phyloP scores from a whole-genome alignment of 2,888 invertebrate species.

The Pycnomerus fuliginosus region DNA sequence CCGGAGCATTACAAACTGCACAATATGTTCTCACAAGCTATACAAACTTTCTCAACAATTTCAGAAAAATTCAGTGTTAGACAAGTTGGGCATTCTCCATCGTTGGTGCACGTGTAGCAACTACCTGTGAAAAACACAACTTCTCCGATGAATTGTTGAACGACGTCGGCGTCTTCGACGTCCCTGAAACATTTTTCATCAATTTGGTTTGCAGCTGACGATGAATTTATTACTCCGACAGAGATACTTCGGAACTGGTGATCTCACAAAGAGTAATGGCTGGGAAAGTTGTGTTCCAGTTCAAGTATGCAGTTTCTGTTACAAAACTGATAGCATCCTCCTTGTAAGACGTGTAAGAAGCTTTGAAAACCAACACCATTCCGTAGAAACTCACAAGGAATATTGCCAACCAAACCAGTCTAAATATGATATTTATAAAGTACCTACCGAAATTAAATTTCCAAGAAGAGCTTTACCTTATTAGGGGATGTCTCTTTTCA shows the following conservation, averaged over 20 bases:
- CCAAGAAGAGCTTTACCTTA: slow-evolving; percentile 33
- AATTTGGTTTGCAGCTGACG: not conserved
- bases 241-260: slow-evolving; percentile 44
- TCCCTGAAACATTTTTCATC: slow-evolving; percentile 16
- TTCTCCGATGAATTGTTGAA: slow-evolving; percentile 49
- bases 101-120: slow-evolving; percentile 54
- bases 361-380: slow-evolving; percentile 53
- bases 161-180: slow-evolving; percentile 22
- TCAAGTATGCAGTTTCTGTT: slow-evolving; percentile 59
- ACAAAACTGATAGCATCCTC: slow-evolving; percentile 54
- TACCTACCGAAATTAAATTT: not conserved
- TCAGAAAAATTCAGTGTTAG: slow-evolving; percentile 43
- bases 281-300: slow-evolving; percentile 65
- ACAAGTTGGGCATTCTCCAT: slow-evolving; percentile 46
- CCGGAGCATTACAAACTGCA: slow-evolving; percentile 1
- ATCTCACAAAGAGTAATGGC: slow-evolving; percentile 62
- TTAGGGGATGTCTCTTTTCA: slow-evolving; percentile 31
- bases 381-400: slow-evolving; percentile 54
- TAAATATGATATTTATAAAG: slow-evolving; percentile 2
- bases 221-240: slow-evolving; percentile 34
- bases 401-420: slow-evolving; percentile 53
- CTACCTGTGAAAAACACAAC: slow-evolving; percentile 54
- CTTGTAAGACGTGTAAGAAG: slow-evolving; percentile 58
- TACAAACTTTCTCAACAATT: slow-evolving; percentile 42
- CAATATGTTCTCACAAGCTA: too few species aligned